phyloP scores from a whole-genome alignment of 1,140 invertebrate genomes.

The Harlomillsia oculata region DNA sequence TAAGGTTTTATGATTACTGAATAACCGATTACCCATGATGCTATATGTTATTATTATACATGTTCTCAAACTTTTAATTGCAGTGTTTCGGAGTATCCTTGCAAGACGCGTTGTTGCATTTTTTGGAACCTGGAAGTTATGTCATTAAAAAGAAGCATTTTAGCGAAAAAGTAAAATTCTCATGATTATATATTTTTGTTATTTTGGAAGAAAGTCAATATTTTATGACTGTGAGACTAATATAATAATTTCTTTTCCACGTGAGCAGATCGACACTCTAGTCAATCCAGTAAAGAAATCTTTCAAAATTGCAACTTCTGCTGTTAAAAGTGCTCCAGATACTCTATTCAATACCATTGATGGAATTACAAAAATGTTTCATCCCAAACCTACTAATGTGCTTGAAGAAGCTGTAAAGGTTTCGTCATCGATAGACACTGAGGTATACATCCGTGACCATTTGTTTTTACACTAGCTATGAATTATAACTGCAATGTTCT shows the following conservation, averaged over 20 bases:
- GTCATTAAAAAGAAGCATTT: slow-evolving; percentile 45
- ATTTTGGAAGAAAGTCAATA: neutral
- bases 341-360: slow-evolving; percentile 70
- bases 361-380: slow-evolving; percentile 57
- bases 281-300: slow-evolving; percentile 63
- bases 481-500: neutral
- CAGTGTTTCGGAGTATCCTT: slow-evolving; percentile 43
- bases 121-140: slow-evolving; percentile 71
- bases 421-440: slow-evolving; percentile 52
- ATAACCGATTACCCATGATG: neutral
- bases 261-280: slow-evolving; percentile 55
- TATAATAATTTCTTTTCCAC: slow-evolving; percentile 32
- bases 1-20: slow-evolving; percentile 6
- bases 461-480: neutral
- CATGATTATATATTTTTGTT: neutral
- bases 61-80: slow-evolving; percentile 24
- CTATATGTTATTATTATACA: neutral
- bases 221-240: neutral
- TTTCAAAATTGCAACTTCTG: slow-evolving; percentile 62
- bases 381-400: slow-evolving; percentile 29
- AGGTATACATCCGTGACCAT: slow-evolving; percentile 41
- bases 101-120: slow-evolving; percentile 57
- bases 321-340: slow-evolving; percentile 69
- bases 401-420: slow-evolving; percentile 44
- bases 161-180: slow-evolving; percentile 29